These are phyloP conservation scores for Rhinolophus ferrumequinum DNA, from an alignment of 2,113 vertebrate species.

Conservation along the genomic window DNA sequence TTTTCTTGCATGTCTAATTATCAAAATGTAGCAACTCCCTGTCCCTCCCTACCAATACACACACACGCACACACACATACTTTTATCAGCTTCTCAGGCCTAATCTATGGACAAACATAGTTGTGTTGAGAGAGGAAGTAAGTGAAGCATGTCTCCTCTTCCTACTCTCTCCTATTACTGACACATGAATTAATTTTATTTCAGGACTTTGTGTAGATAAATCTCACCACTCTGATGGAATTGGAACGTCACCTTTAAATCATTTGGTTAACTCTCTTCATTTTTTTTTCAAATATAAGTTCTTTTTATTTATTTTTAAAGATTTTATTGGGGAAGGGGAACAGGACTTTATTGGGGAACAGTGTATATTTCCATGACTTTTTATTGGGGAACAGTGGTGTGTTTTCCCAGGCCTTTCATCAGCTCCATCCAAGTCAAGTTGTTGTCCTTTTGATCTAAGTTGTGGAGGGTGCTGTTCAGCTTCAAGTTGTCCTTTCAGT, in stretches of 20 bases:
- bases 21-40: not conserved
- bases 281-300: too few species aligned
- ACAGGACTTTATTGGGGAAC: too few species aligned
- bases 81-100: not conserved
- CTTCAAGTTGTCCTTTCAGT: too few species aligned
- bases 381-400: too few species aligned
- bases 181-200: constrained; percentile 44
- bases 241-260: constrained; percentile 20
- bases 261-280: not conserved
- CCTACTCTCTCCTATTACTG: not conserved
- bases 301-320: too few species aligned
- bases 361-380: too few species aligned
- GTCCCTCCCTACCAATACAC: not conserved
- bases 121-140: not conserved
- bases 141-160: not conserved
- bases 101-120: not conserved
- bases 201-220: not conserved
- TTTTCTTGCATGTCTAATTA: not conserved
- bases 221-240: not conserved
- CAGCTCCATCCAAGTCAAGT: too few species aligned
- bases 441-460: too few species aligned
- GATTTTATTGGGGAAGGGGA: too few species aligned
- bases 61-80: not conserved
- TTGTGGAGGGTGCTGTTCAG: too few species aligned
- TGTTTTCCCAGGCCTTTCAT: too few species aligned